These are phyloP conservation scores for Zaprionus bogoriensis DNA, from an alignment of 2,888 invertebrate genomes.

Conservation along the genomic window DNA sequence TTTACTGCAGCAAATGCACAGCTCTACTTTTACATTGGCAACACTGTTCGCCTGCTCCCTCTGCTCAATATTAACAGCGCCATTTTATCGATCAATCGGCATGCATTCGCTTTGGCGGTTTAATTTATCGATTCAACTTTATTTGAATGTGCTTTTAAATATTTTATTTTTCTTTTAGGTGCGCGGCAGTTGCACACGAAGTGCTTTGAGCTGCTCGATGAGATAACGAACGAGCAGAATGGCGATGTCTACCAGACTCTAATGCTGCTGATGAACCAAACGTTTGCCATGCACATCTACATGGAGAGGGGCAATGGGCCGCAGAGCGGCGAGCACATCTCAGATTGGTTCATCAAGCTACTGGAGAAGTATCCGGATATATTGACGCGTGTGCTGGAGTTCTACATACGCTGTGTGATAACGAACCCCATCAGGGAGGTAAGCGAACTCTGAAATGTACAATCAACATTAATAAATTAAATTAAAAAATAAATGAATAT, in stretches of 20 bases:
- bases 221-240: conserved; percentile 80
- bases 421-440: conserved; percentile 79
- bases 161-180: conserved; percentile 53
- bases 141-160: neutral
- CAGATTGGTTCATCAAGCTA: conserved; percentile 81
- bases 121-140: neutral
- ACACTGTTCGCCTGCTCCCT: too few species aligned
- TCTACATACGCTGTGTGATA: conserved; percentile 78
- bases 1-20: too few species aligned
- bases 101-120: neutral
- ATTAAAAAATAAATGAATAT: neutral
- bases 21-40: too few species aligned
- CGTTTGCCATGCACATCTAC: conserved; percentile 77
- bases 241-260: conserved; percentile 81
- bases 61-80: too few species aligned
- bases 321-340: conserved; percentile 79
- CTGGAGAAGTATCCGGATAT: conserved; percentile 80
- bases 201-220: conserved; percentile 80
- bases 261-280: conserved; percentile 79
- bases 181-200: conserved; percentile 77
- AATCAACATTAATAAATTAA: neutral
- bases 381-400: conserved; percentile 70
- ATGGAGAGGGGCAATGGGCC: conserved; percentile 50
- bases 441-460: neutral
- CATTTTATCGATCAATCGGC: neutral